Base-by-base conservation (phyloP, 2,797 vertebrate species). In the Morus bassanus region DNA sequence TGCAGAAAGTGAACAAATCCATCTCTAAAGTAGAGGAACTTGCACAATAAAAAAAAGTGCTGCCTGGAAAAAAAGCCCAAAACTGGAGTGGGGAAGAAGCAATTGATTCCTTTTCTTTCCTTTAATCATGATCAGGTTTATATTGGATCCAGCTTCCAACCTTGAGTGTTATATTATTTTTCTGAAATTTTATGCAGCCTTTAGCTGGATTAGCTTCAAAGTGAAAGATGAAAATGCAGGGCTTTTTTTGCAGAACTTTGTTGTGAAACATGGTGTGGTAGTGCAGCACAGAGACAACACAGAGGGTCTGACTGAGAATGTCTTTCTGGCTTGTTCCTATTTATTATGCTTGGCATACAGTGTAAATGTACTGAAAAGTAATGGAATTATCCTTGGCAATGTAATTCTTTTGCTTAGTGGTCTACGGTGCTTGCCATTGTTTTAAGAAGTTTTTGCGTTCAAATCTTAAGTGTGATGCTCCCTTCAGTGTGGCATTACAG, bases 161-260 rank as follows among this genome's bases (percentile, higher is more conserved):
- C 14, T 37, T 1, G 63, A 59, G 39, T 0, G 1, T 43, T 56
- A 9, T 7, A 0, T 22, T 35, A 11, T 27, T 85, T 7, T 61
- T 48, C 43, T 80, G 68, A 6, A 39, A 1, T 30, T 54, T 45
- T 37, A 9, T 2, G 10, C 48, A 41, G 39, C 33, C 46, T 80
- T 31, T 17, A 43, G 48, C 30, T 68, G 18, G 22, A 21, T 70
- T 4, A 45, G 73, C 54, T 54, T 24, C 18, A 3, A 41, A 85
- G 37, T 7, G 25, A 25, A 15, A 11, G 48, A 0, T 46, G 41
- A 4, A 45, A 75, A 60, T 41, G 50, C 11, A 35, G 37, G 19
- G 0, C 0, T 4, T 1, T 5, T 1, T 68, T 51, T 45, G 28
- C 69, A 27, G 75, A 11, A 21, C 8, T 0, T 8, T 23, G 4